Base-by-base conservation (phyloP, 2,113 vertebrate species). In the Rousettus leschenaultii region DNA sequence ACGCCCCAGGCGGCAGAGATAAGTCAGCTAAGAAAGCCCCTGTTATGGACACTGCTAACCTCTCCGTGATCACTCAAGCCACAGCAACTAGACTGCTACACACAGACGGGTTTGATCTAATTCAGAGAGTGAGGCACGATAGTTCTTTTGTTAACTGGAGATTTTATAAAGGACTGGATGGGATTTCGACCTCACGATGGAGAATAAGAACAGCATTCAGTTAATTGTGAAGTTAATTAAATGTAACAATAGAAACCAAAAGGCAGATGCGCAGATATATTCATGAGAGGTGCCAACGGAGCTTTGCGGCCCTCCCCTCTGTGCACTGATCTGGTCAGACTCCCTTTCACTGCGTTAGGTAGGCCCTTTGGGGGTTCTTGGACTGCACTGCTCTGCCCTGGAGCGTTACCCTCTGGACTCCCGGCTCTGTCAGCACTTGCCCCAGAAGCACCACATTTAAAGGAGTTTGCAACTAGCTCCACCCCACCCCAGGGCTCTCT, bases 231-330 rank as follows among this genome's bases (percentile, higher is more conserved):
- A 2, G 63, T 43, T 35, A 38, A 55, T 28, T 40, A n/a, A 92
- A 35, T n/a, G 12, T 1, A 7, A 16, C 30, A 7, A 12, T 7
- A 11, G 24, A 22, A 7, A 66, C 85, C 26, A 4, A 71, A 59
- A 24, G 16, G 26, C 51, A 45, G 57, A 14, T 5, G 26, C n/a
- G 63, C 6, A 0, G 19, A 15, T 0, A 3, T 8, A 3, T 21
- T 16, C 5, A 21, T 3, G 15, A n/a, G 24, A 28, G 77, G 26
- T 7, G 19, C 22, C 63, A 19, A 9, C 7, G 38, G 38, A 1
- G 7, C 16, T 26, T 19, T 30, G 13, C 0, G 0, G n/a, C 40
- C 22, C 14, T 2, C 26, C 59, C 2, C 2, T 6, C 40, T 0
- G 0, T n/a, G 26, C 35, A 15, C 8, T 2, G 13, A 16, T 30